phyloP scores from a whole-genome alignment of 2,888 invertebrate species.

The Lochmaea capreae region DNA sequence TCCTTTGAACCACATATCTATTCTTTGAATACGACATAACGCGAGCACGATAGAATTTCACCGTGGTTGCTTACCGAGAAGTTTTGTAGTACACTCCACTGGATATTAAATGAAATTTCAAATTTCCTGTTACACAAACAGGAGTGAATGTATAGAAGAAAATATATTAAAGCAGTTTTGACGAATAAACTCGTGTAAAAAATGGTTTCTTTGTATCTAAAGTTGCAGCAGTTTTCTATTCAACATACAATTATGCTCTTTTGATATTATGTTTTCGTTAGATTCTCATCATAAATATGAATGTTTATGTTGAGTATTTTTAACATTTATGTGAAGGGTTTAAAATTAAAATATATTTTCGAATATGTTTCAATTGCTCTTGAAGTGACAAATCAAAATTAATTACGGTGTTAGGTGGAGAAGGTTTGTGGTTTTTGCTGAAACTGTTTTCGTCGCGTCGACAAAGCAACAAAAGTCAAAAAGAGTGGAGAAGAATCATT shows the following conservation, averaged over 20 bases:
- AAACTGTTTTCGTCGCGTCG: neutral
- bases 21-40: conserved; percentile 15
- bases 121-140: conserved; percentile 14
- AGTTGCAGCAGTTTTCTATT: neutral
- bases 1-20: conserved; percentile 10
- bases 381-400: neutral
- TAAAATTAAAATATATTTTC: neutral
- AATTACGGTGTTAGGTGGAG: neutral
- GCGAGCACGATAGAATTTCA: conserved; percentile 1
- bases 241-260: neutral
- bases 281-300: too few relatives aligned
- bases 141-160: neutral
- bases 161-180: neutral
- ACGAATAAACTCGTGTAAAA: neutral
- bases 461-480: neutral
- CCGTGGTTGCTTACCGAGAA: neutral
- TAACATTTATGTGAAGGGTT: neutral
- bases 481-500: neutral
- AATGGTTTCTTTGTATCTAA: too few relatives aligned
- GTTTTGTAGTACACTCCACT: conserved; percentile 13
- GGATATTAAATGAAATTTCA: conserved; percentile 29
- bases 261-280: neutral
- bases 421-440: neutral
- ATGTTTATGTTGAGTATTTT: too few relatives aligned
- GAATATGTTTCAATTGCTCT: neutral